These are phyloP conservation scores for Hyles vespertilio DNA, from an alignment of 1,140 invertebrate species.

Conservation along the genomic window DNA sequence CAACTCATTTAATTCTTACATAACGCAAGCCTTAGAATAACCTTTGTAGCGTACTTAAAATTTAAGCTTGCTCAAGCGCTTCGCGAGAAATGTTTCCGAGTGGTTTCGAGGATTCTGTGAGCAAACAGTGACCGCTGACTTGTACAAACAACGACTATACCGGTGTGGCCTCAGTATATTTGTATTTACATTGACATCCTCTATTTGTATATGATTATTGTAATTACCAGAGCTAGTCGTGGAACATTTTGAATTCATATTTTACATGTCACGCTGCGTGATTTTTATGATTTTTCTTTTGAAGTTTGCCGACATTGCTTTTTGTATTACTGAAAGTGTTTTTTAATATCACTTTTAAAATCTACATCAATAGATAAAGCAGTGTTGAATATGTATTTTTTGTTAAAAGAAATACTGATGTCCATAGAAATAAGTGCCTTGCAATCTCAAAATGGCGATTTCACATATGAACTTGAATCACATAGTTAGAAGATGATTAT, in stretches of 20 bases:
- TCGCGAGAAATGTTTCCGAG: conserved; percentile 56
- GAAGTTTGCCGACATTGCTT: neutral
- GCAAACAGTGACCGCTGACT: conserved; percentile 67
- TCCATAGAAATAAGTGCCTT: no score
- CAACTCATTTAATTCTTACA: neutral
- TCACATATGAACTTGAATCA: no score
- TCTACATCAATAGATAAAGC: no score
- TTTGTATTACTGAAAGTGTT: neutral
- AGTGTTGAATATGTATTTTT: no score
- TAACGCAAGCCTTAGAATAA: neutral
- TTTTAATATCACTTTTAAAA: no score
- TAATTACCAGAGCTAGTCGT: conserved; percentile 33
- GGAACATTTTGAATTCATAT: conserved; percentile 11
- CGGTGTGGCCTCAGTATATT: conserved; percentile 40
- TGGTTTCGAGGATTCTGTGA: conserved; percentile 49
- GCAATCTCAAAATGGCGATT: no score
- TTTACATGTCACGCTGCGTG: neutral
- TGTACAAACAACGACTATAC: conserved; percentile 47
- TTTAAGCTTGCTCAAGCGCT: conserved; percentile 33
- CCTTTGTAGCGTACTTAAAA: neutral
- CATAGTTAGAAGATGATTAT: neutral
- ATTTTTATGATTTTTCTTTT: neutral
- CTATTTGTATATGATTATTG: conserved; percentile 58
- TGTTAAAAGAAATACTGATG: neutral
- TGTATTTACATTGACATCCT: conserved; percentile 53